These are phyloP conservation scores for Indri indri DNA, from an alignment of 2,113 vertebrate genomes.

Conservation along the genomic window DNA sequence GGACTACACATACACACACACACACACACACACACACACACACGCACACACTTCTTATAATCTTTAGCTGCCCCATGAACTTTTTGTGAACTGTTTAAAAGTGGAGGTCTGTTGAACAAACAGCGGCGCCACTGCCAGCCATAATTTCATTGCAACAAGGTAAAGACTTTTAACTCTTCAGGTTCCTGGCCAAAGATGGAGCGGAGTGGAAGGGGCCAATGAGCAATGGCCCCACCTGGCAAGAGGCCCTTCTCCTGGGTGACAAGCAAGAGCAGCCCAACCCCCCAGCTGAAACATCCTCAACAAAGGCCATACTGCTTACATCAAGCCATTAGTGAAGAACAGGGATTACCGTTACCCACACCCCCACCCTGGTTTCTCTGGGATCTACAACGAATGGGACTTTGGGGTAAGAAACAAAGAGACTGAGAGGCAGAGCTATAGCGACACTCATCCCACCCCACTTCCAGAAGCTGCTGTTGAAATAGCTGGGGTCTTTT, in stretches of 20 bases:
- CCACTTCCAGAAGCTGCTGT: constrained; percentile 4
- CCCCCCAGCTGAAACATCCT: background rate
- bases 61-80: constrained; percentile 87
- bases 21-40: background rate
- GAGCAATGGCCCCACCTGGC: background rate
- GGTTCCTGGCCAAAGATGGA: constrained; percentile 59
- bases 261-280: background rate
- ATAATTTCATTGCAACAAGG: constrained; percentile 89
- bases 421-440: background rate
- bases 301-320: background rate
- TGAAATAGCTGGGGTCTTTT: background rate
- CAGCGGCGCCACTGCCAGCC: constrained; percentile 88
- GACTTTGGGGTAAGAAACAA: background rate
- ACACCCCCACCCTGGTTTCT: background rate
- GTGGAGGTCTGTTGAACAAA: constrained; percentile 89
- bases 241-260: background rate
- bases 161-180: constrained; percentile 86
- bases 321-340: background rate
- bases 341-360: background rate
- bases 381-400: background rate
- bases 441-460: background rate
- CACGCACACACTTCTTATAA: background rate
- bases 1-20: background rate
- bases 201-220: background rate
- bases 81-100: constrained; percentile 89